phyloP scores from a whole-genome alignment of 2,113 vertebrate genomes.

The Gracilinanus agilis region DNA sequence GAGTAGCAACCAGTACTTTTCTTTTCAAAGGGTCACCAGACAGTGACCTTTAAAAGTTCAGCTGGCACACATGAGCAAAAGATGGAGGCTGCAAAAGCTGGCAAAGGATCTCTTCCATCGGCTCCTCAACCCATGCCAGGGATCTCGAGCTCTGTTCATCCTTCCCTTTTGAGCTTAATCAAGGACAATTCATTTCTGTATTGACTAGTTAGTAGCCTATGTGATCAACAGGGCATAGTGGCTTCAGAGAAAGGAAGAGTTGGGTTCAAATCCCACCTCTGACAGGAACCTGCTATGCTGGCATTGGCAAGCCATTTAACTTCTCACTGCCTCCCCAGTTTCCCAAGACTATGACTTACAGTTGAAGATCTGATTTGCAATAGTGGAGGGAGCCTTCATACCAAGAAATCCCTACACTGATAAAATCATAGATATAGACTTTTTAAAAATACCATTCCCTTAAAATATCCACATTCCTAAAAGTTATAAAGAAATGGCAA shows the following conservation, averaged over 20 bases:
- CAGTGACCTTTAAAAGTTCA: slow-evolving; percentile 42
- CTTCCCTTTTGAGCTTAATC: accelerated
- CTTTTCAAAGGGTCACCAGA: slow-evolving; percentile 12
- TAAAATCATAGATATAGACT: not conserved
- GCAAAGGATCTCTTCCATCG: not conserved
- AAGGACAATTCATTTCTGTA: slow-evolving; percentile 27
- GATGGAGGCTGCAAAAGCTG: not conserved
- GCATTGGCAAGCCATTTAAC: not conserved
- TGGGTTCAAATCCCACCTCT: not conserved
- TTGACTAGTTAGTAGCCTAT: slow-evolving; percentile 10
- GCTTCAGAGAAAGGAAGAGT: not conserved
- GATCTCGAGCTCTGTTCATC: not conserved
- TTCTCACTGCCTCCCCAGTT: not conserved
- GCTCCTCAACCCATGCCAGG: not conserved
- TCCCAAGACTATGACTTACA: not conserved
- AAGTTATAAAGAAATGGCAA: not conserved
- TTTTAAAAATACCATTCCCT: slow-evolving; percentile 43
- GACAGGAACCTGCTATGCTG: not conserved
- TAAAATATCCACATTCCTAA: slow-evolving; percentile 7
- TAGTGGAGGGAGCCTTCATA: not conserved
- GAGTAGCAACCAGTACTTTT: not conserved
- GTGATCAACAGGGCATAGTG: not conserved
- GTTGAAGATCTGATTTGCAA: not conserved
- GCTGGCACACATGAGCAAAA: not conserved
- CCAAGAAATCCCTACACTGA: not conserved